Base-by-base conservation (phyloP, 1,140 invertebrate genomes). In the Ditylenchus dipsaci region DNA sequence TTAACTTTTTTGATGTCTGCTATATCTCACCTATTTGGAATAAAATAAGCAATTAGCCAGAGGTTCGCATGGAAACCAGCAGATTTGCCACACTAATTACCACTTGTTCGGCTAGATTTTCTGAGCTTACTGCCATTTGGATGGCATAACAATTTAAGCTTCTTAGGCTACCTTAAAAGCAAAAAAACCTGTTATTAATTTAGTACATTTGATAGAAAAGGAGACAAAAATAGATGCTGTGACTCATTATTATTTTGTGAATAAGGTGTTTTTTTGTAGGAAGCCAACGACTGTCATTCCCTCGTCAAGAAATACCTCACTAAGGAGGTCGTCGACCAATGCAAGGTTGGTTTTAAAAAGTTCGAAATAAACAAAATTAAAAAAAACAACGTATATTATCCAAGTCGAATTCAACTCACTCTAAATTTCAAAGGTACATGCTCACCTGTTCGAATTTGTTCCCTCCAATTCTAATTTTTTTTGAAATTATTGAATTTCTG, bases 291-390 rank as follows among this genome's bases (percentile, higher is more conserved):
- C 29, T 84, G 83, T 72, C 73, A 84, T 30, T 85, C 84, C 13
- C 74, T 84, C 17, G 60, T 84, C 13, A 84, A 84, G 73, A 85
- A 84, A 74, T 75, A 84, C 69, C 72, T 84, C 19, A 84, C 79
- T 38, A 73, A 74, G 42, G 78, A 84, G 56, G 77, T 84, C 42
- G 76, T 84, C 45, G 83, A 84, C 33, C 64, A 78, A 33, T 73
- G 74, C 62, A 81, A 81, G 49, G 49, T 53, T 21, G 49, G n/a
- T 21, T 53, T 53, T 72, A 74, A 33, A 29, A 67, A 21, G n/a
- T n/a, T 45, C n/a, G n/a, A n/a, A n/a, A n/a, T 45, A 45, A 45
- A 11, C 43, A n/a, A 45, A 13, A n/a, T 45, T 45, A 45, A 13
- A n/a, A 11, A 45, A 13, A 62, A 15, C 23, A 15, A 13, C 56